Conservation (phyloP, 2,888 invertebrate species). For the Acronicta psi region DNA sequence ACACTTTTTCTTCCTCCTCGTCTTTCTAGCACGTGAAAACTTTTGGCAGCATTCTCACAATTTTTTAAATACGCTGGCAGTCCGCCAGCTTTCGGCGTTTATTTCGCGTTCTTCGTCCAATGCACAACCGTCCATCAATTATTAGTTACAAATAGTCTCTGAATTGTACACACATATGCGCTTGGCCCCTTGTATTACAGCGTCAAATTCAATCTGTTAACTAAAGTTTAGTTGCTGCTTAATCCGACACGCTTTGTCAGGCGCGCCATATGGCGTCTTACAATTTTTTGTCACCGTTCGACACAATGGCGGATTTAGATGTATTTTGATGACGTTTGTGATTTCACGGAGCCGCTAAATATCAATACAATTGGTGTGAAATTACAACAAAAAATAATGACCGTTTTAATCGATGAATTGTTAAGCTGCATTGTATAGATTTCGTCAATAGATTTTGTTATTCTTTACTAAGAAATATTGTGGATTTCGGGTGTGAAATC, state of each 20-base stretch:
- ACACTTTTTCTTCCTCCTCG: slow-evolving; percentile 40
- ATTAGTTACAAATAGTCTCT: slow-evolving; percentile 69
- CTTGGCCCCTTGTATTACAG: slow-evolving; percentile 52
- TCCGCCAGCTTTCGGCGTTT: slow-evolving; percentile 46
- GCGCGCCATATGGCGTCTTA: slow-evolving; percentile 84
- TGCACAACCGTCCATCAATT: slow-evolving; percentile 69
- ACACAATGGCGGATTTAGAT: slow-evolving; percentile 77
- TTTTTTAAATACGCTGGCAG: slow-evolving; percentile 48
- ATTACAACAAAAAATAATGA: slow-evolving; percentile 72
- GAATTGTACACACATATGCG: slow-evolving; percentile 52
- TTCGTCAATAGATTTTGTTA: slow-evolving; percentile 53
- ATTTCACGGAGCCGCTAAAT: slow-evolving; percentile 73
- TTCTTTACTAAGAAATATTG: slow-evolving; percentile 40
- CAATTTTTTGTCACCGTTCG: slow-evolving; percentile 70
- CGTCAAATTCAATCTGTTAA: slow-evolving; percentile 76
- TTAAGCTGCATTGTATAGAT: slow-evolving; percentile 55
- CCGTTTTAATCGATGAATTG: slow-evolving; percentile 68
- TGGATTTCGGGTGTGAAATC: slow-evolving; percentile 40
- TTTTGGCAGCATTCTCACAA: slow-evolving; percentile 46
- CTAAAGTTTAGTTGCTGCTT: slow-evolving; percentile 63
- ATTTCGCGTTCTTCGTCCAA: slow-evolving; percentile 42
- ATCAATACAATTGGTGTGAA: slow-evolving; percentile 78
- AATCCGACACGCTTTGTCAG: slow-evolving; percentile 77
- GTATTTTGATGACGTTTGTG: slow-evolving; percentile 76
- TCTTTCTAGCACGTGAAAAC: slow-evolving; percentile 27